These are phyloP conservation scores for Forbesichthys papilliferus DNA, from an alignment of 2,113 vertebrate species.

Conservation along the genomic window DNA sequence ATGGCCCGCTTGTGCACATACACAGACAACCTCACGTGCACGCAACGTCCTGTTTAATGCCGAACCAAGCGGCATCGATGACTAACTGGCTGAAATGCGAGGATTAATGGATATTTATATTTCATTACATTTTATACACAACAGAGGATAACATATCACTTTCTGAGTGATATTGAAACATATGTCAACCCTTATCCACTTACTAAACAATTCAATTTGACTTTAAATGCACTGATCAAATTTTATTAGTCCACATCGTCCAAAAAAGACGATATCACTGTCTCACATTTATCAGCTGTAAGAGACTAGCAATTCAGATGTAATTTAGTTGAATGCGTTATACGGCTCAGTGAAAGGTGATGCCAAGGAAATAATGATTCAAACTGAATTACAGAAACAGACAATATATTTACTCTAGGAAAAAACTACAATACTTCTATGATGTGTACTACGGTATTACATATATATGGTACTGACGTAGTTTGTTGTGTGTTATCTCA, in stretches of 20 bases:
- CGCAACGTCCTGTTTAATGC: not conserved
- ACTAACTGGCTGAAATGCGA: conserved; percentile 91
- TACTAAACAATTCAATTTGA: conserved; percentile 95
- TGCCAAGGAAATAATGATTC: conserved; percentile 51
- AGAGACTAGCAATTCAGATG: conserved; percentile 67
- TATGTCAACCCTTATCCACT: conserved; percentile 95
- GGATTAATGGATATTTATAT: conserved; percentile 99
- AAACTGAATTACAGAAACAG: not conserved
- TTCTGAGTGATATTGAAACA: conserved; percentile 93
- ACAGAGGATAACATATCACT: conserved; percentile 94
- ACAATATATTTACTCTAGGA: not conserved
- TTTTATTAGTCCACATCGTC: conserved; percentile 91
- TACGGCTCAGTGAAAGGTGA: conserved; percentile 68
- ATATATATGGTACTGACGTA: not conserved
- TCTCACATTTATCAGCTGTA: conserved; percentile 79
- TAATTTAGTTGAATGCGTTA: conserved; percentile 76
- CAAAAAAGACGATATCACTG: conserved; percentile 81
- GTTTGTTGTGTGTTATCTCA: not conserved
- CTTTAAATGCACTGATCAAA: conserved; percentile 94
- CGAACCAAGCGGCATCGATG: conserved; percentile 53
- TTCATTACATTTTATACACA: conserved; percentile 94
- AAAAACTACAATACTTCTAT: not conserved
- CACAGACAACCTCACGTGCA: conserved; percentile 55
- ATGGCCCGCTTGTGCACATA: conserved; percentile 35
- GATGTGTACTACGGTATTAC: too few relatives aligned